These are phyloP conservation scores for Leguminivora glycinivorella DNA, from an alignment of 1,140 invertebrate genomes.

Conservation along the genomic window DNA sequence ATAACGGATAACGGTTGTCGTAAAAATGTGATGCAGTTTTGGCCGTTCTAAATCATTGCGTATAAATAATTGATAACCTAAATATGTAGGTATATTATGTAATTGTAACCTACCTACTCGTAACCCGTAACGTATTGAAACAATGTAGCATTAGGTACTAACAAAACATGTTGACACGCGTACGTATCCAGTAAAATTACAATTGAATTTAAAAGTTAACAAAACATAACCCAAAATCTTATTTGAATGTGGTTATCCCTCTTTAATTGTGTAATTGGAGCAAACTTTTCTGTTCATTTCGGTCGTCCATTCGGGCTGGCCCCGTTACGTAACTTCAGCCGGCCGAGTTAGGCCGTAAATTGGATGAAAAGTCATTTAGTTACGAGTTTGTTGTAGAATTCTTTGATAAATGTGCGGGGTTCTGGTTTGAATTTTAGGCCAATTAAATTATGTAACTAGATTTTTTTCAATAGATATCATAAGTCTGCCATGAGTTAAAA, in stretches of 20 bases:
- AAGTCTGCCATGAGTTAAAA: no score
- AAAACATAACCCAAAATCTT: conserved; percentile 5
- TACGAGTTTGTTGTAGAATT: conserved; percentile 14
- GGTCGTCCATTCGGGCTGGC: conserved; percentile 13
- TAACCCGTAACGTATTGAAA: no score
- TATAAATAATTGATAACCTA: no score
- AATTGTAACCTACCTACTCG: no score
- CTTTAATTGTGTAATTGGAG: conserved; percentile 12
- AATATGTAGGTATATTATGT: no score
- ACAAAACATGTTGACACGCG: no score
- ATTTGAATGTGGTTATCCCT: conserved; percentile 20
- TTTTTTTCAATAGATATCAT: no score
- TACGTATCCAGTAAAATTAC: no score
- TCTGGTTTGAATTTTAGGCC: background rate
- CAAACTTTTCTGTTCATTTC: conserved; percentile 13
- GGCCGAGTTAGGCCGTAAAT: conserved; percentile 21
- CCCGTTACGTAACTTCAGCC: conserved; percentile 11
- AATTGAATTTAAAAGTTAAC: background rate
- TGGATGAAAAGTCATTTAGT: conserved; percentile 17
- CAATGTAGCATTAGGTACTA: no score
- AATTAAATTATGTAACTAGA: background rate
- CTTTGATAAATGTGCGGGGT: background rate
- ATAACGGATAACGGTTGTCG: no score
- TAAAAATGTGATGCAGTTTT: no score
- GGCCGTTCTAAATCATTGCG: no score